Evolutionary conservation across 2,797 vertebrate species (phyloP).

Genomic region (Galago senegalensis): DNA sequence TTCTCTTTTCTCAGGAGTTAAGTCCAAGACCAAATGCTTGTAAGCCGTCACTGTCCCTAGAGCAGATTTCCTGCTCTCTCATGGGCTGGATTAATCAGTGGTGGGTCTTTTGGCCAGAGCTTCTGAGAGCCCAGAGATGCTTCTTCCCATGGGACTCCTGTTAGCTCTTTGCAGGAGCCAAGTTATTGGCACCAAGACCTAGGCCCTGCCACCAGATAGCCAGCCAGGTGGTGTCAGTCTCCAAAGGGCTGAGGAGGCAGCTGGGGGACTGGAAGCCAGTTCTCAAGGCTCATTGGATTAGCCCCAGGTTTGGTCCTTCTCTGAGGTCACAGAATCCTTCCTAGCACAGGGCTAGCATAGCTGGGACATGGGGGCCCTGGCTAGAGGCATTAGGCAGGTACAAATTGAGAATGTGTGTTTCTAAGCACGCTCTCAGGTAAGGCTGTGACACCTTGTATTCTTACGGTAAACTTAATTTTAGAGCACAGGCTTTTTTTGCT

Average conservation of each 20-base stretch:
- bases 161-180: background rate
- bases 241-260: rapidly evolving
- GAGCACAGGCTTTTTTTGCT: background rate
- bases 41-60: background rate
- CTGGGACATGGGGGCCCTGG: background rate
- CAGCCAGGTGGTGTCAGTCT: background rate
- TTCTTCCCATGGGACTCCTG: background rate
- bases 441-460: no score
- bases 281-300: background rate
- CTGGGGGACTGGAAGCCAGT: rapidly evolving
- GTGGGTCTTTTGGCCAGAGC: background rate
- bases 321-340: background rate
- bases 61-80: background rate
- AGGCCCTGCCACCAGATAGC: background rate
- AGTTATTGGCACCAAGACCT: rapidly evolving
- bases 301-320: no score
- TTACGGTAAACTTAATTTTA: rapidly evolving
- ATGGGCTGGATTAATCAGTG: background rate
- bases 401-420: background rate
- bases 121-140: no score
- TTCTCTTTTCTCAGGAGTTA: background rate
- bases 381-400: background rate
- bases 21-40: background rate
- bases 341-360: rapidly evolving
- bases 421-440: rapidly evolving